Evolutionary conservation across 2,113 vertebrate species (phyloP).

Genomic region (Edolisoma coerulescens): DNA sequence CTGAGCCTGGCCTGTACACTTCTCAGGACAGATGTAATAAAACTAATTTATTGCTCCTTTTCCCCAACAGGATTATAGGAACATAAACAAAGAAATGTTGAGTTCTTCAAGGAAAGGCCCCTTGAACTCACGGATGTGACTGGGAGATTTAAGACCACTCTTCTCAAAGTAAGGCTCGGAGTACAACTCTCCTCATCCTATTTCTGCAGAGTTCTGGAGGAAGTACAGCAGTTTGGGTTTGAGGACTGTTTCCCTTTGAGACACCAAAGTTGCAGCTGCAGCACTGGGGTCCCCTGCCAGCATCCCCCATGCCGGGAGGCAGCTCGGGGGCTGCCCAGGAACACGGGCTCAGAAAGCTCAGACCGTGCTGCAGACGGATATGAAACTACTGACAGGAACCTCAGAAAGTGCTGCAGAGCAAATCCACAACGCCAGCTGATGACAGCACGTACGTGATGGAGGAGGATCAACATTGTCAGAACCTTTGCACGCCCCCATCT

Average conservation of each 20-base stretch:
- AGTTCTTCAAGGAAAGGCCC: neutral
- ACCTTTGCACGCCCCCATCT: neutral
- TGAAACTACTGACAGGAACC: slow-evolving; percentile 38
- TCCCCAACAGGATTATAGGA: neutral
- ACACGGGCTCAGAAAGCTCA: slow-evolving; percentile 35
- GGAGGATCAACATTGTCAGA: neutral
- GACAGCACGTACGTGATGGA: neutral
- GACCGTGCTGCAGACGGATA: slow-evolving; percentile 44
- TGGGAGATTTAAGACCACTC: neutral
- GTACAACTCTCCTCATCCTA: neutral
- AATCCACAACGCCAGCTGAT: neutral
- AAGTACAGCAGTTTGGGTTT: neutral
- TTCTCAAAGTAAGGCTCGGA: neutral
- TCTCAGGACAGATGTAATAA: neutral
- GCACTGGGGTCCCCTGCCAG: neutral
- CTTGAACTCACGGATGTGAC: neutral
- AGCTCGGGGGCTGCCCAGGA: slow-evolving; percentile 38
- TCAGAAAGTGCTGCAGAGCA: slow-evolving; percentile 35
- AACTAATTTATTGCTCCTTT: neutral
- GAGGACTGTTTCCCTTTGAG: neutral
- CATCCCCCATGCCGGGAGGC: neutral
- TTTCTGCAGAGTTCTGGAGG: neutral
- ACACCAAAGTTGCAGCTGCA: neutral
- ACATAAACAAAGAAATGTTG: slow-evolving; percentile 14
- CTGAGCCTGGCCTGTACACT: neutral